phyloP scores from a whole-genome alignment of 1,140 invertebrate genomes.

The Leptonema lineaticorne region DNA sequence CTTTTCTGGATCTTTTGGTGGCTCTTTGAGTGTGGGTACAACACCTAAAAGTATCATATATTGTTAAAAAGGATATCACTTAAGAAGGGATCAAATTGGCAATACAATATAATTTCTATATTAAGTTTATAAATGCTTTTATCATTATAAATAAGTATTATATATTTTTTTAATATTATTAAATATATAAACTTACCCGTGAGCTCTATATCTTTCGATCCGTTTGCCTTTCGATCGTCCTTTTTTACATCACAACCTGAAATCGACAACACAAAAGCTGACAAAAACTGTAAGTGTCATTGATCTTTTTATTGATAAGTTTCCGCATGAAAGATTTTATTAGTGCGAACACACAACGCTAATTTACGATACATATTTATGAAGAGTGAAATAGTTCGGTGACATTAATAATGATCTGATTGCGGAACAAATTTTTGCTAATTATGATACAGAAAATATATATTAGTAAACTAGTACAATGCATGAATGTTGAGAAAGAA shows the following conservation, averaged over 20 bases:
- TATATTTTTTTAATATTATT: neutral
- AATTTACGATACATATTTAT: too few relatives aligned
- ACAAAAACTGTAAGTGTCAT: neutral
- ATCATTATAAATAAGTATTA: neutral
- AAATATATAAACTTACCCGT: constrained; percentile 52
- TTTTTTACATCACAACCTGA: constrained; percentile 77
- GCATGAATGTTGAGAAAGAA: too few relatives aligned
- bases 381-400: too few relatives aligned
- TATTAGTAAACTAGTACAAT: too few relatives aligned
- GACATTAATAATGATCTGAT: too few relatives aligned
- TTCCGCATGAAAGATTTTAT: too few relatives aligned
- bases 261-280: constrained; percentile 40
- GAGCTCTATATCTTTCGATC: constrained; percentile 70
- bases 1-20: constrained; percentile 53
- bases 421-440: too few relatives aligned
- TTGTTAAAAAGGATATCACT: too few relatives aligned
- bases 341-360: too few relatives aligned
- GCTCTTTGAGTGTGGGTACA: constrained; percentile 40
- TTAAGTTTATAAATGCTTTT: neutral
- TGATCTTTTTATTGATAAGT: too few relatives aligned
- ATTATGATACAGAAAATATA: too few relatives aligned
- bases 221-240: constrained; percentile 75
- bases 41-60: constrained; percentile 30
- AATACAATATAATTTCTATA: neutral
- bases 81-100: neutral